Evolutionary conservation across 2,888 invertebrate genomes (phyloP), one percentile per base, ranked within the genome.

Genomic region (Thymelicus acteon): DNA sequence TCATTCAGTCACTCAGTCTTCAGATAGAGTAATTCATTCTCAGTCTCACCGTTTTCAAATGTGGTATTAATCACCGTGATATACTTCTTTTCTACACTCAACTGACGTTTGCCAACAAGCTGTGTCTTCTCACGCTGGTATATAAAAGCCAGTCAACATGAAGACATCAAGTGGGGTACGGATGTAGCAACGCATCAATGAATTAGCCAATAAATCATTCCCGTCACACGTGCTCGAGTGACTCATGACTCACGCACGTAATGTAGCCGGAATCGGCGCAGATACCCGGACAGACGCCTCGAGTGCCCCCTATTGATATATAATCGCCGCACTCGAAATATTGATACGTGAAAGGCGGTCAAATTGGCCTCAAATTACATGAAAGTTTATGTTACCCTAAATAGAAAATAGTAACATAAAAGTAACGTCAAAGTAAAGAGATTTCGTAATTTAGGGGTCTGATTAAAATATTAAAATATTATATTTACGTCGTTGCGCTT

Each of bases 321-420:
- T 52, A 65, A 57, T 64, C 31, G 12, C 57, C 44, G 44, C 65
- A 65, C 57, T 65, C 47, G 65, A 65, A 57, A 44, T 44, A 65
- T 65, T 31, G 65, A 58, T 65, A 65, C 65, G 47, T 6, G 19
- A 40, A 54, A 12, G 12, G 47, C 49, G n/a, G 62, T 5, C 15
- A 15, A 37, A 13, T 49, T 63, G 3, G 49, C 49, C 49, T 24
- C 48, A 39, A 13, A 39, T 37, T 39, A 57, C 10, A 4, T 12
- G 31, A 54, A 54, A 15, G 15, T 40, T 40, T 40, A 40, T 1
- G 7, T 40, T 40, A 40, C 40, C 8, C 6, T 40, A 8, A 8
- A 7, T 40, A 40, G 8, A 40, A 40, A 40, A 8, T 7, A 40
- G 40, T 8, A 40, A 7, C 6, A 7, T 8, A 40, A 40, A 40